Percentiles rank a stretch among this genome's conserved stretches.
Evolutionary conservation across 92 coral and sea anemone genomes (phyloP).

Genomic region (Porites cylindrica): DNA sequence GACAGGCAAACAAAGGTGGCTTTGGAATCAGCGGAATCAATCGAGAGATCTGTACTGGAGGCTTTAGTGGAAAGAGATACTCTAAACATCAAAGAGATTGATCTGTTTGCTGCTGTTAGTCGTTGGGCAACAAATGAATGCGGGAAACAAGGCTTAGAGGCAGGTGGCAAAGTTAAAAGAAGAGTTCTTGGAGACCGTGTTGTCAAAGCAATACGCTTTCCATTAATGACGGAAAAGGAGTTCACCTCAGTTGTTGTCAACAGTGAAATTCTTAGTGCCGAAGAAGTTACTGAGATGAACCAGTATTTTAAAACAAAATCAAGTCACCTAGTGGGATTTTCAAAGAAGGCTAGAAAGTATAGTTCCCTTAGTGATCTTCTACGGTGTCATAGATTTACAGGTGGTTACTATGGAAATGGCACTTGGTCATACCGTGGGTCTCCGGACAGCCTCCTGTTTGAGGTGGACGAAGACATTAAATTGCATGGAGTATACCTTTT

Average conservation of each 20-base stretch:
- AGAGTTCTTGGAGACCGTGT: conserved; percentile 12
- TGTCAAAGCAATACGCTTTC: conserved; percentile 36
- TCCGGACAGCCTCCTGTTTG: background rate
- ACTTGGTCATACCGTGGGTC: background rate
- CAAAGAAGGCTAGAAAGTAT: background rate
- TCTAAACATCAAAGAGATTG: conserved; percentile 16
- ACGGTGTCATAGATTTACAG: background rate
- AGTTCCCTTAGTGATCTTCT: background rate
- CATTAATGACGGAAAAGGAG: conserved; percentile 2
- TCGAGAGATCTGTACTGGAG: conserved; percentile 17
- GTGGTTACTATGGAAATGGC: background rate
- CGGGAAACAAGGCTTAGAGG: background rate
- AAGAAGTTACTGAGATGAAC: background rate
- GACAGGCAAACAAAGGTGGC: conserved; percentile 9
- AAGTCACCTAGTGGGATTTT: conserved; percentile 4
- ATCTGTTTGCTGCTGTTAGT: conserved; percentile 50
- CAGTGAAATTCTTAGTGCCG: background rate
- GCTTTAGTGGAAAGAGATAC: conserved; percentile 27
- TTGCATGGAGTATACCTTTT: conserved; percentile 22
- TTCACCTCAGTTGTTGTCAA: background rate
- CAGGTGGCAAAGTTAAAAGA: conserved; percentile 3
- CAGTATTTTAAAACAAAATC: background rate
- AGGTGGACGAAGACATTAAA: background rate
- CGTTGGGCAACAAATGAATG: conserved; percentile 46
- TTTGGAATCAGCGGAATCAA: background rate